Evolutionary conservation across 2,888 invertebrate genomes (phyloP), one percentile per base, ranked within the genome.

Genomic region (Nephrotoma guestfalica): DNA sequence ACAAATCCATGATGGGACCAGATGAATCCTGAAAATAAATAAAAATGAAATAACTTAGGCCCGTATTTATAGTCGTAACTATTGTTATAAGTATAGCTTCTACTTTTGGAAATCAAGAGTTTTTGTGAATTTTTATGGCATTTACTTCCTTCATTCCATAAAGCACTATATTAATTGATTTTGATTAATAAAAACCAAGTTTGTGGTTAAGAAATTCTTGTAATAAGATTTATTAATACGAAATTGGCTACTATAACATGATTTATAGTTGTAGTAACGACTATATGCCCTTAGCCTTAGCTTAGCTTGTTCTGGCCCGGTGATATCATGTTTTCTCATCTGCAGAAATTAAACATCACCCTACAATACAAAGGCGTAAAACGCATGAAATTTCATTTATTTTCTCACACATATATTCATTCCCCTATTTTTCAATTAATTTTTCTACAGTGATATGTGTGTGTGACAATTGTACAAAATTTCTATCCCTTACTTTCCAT

Each of bases 1-100:
- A 94, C 88, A 94, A 92, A 90, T 94, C 94, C 92, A 94, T 92
- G 91, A 94, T 93, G 9, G 91, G 91, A 89, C 93, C 93, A 88
- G 93, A 92, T 90, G 93, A 92, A 90, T 92, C 93, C 94, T 94
- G 90, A 43, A 92, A 92, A 87, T 88, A 89, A 88, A 86, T 83
- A 83, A 18, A 3, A 13, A 71, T 15, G 15, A 71, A 83, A 18
- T 83, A 18, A 83, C 40, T 83, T 83, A n/a, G 0, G 3, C 7
- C 13, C n/a, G n/a, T n/a, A n/a, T n/a, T n/a, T n/a, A n/a, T n/a
- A n/a, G n/a, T n/a, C n/a, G n/a, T n/a, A n/a, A n/a, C n/a, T n/a
- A n/a, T n/a, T n/a, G n/a, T n/a, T n/a, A n/a, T n/a, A n/a, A n/a
- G n/a, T n/a, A n/a, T n/a, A n/a, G n/a, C n/a, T n/a, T n/a, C n/a